Evolutionary conservation across 2,888 invertebrate genomes (phyloP).

Genomic region (Melanophora roralis): DNA sequence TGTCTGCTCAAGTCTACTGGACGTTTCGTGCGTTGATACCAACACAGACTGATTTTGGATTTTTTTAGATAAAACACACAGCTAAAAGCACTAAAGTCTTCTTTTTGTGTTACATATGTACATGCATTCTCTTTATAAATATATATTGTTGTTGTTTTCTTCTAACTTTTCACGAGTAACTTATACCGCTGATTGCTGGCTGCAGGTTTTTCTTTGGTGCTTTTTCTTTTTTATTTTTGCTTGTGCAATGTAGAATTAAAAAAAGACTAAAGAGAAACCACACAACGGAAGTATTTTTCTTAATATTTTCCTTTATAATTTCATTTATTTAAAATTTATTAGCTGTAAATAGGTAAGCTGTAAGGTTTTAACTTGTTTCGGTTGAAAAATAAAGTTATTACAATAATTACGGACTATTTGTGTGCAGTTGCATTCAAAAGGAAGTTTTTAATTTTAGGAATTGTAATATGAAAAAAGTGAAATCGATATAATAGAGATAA

Average conservation of each 20-base stretch:
- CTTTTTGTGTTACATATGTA: not conserved
- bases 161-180: constrained; percentile 5
- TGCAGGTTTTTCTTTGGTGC: constrained; percentile 1
- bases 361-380: not conserved
- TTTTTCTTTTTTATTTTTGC: not conserved
- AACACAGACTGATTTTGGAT: too few relatives aligned
- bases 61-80: too few relatives aligned
- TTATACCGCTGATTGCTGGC: constrained; percentile 27
- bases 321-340: constrained; percentile 14
- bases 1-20: too few relatives aligned
- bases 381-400: not conserved
- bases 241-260: not conserved
- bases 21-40: too few relatives aligned
- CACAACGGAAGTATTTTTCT: constrained; percentile 19
- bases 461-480: not conserved
- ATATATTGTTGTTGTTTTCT: constrained; percentile 17
- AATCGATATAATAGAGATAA: too few relatives aligned
- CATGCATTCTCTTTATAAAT: constrained; percentile 2
- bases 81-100: too few relatives aligned
- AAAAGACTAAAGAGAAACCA: not conserved
- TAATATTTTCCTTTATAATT: not conserved
- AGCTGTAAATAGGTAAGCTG: constrained; percentile 23
- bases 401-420: not conserved
- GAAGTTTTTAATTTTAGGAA: not conserved
- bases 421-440: not conserved